Evolutionary conservation across 2,888 invertebrate genomes (phyloP), one percentile per base, ranked within the genome.

Genomic region (Thelaira solivaga): DNA sequence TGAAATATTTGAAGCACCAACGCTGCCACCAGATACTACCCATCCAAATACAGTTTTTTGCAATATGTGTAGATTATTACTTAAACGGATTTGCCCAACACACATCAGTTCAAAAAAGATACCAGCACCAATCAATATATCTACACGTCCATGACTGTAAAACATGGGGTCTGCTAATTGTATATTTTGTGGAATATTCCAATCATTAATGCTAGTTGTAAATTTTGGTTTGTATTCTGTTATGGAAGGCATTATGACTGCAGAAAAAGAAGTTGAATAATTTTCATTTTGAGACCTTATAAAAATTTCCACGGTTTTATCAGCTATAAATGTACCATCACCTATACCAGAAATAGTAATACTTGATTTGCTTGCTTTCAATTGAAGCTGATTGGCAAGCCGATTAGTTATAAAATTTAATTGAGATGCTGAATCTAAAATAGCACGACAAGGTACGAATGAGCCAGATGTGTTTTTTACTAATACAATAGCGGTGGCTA

Each of bases 11-110:
- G 20, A 31, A 24, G 41, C 18, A 18, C 49, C 43, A n/a, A 43
- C 26, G 7, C 57, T 31, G 36, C 76, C 64, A 31, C 77, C 80
- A 49, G 76, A 67, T 2, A 80, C 71, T 16, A 81, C 49, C 80
- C 81, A 82, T 4, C 81, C 80, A 10, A 81, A 72, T 39, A 74
- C 59, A 2, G 74, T 81, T 76, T 80, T 80, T 74, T 82, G 80
- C 11, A 81, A 39, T 4, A 74, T 22, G n/a, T 81, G 80, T 34
- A 80, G 45, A 39, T 71, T 69, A 0, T 57, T 11, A 7, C 20
- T 59, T 6, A 81, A 22, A 5, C 53, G 59, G 36, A 81, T 80
- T 64, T 82, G 76, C 4, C 80, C 81, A 72, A 82, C 75, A 47
- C 64, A 80, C 34, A 82, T 55, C 5, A 81, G 22, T 11, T 81